A percentile compares a stretch with the other conserved stretches of the same genome.
phyloP scores from a whole-genome alignment of 2,888 invertebrate species.

The Galeopsomyia nigrocyanea region DNA sequence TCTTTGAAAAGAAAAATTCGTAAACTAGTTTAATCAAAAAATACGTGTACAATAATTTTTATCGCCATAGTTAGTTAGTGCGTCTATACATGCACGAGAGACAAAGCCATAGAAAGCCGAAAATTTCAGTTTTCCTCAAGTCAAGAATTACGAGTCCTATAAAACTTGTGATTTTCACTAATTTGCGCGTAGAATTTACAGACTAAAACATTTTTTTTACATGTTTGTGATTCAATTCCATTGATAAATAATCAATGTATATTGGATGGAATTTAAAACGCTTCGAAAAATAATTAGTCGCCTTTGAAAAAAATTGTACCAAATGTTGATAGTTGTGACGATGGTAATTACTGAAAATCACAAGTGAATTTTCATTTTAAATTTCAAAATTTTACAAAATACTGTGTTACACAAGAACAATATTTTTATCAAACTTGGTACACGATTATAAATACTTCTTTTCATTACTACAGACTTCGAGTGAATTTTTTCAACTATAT shows the following conservation, averaged over 20 bases:
- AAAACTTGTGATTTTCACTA: constrained; percentile 34
- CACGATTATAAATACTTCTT: constrained; percentile 35
- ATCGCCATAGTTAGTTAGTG: constrained; percentile 30
- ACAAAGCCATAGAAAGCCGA: constrained; percentile 33
- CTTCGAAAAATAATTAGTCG: no score
- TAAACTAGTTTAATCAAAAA: constrained; percentile 15
- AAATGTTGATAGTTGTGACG: no score
- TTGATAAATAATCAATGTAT: no score
- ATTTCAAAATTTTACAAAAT: constrained; percentile 37
- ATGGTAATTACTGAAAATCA: constrained; percentile 34
- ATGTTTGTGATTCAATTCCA: no score
- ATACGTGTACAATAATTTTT: constrained; percentile 16
- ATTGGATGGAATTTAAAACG: no score
- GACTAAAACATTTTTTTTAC: no score
- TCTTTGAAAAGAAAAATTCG: constrained; percentile 1
- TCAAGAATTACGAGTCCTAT: constrained; percentile 10
- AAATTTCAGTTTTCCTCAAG: constrained; percentile 20
- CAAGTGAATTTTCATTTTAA: constrained; percentile 17
- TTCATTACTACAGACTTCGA: constrained; percentile 30
- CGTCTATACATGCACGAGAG: constrained; percentile 12
- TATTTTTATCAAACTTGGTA: constrained; percentile 38
- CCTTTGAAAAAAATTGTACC: no score
- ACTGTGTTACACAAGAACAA: constrained; percentile 15
- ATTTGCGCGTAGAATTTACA: constrained; percentile 10
- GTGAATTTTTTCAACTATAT: constrained; percentile 30